Base-by-base conservation (phyloP, 2,888 invertebrate genomes). In the Hipparchia semele region DNA sequence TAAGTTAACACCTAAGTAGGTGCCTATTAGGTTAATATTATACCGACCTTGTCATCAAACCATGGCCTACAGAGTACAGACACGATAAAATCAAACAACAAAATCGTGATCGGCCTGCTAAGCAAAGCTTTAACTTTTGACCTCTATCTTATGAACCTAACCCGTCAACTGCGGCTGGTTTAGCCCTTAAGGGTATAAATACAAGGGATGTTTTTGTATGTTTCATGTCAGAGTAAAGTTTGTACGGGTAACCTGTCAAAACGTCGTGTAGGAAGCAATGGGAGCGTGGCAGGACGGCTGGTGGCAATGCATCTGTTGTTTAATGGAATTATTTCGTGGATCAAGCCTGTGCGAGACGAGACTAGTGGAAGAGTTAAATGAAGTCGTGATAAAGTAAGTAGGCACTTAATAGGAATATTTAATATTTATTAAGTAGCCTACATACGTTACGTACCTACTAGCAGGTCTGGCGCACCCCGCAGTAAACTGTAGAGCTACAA, bases 311-410 rank as follows among this genome's bases (percentile, higher is more conserved):
- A 82, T 68, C 75, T 81, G 83, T 82, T 81, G 80, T 82, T 85
- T 86, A 87, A 88, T 87, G 84, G 86, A 87, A 88, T 87, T 85
- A 87, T 88, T 85, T 86, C 79, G 78, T 83, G 82, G 83, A 13
- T 64, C 76, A 49, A 65, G 68, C 75, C 79, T 73, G 75, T 78
- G 71, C 69, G 77, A 71, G 79, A 75, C 75, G 76, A 75, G 72
- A 69, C 53, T 70, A 73, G 60, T 73, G 73, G 73, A 76, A 78
- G 76, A 78, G 78, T 78, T 79, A 79, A 80, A 78, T 75, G 76
- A 76, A 80, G 73, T 80, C 80, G 79, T 80, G 80, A 9, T 39
- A 8, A 58, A 7, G 13, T 23, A 58, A 2, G 49, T 13, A 62
- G 23, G 8, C 9, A 33, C 33, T 33, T 23, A 6, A 23, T 9